phyloP scores from a whole-genome alignment of 2,113 vertebrate species.

The Myxocyprinus asiaticus region DNA sequence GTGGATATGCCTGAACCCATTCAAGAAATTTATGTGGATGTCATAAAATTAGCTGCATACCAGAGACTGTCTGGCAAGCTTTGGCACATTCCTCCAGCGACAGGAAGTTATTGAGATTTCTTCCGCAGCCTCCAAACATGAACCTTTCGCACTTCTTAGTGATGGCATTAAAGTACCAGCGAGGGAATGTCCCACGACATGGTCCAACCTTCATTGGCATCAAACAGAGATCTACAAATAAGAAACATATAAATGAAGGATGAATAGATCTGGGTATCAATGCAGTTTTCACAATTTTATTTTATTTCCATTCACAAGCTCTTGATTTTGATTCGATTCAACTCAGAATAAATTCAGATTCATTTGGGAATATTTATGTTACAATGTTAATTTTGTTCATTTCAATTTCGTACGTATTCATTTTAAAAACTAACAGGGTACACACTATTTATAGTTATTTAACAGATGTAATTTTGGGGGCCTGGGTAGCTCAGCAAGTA shows the following conservation, averaged over 20 bases:
- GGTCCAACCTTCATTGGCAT: conserved; percentile 82
- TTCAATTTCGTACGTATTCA: too few relatives aligned
- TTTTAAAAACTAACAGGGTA: too few relatives aligned
- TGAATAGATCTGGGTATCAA: too few relatives aligned
- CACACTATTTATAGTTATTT: too few relatives aligned
- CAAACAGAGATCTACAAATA: conserved; percentile 84
- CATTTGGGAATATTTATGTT: too few relatives aligned
- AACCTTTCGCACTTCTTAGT: conserved; percentile 81
- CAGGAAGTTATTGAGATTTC: conserved; percentile 91
- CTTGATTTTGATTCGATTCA: too few relatives aligned
- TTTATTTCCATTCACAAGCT: too few relatives aligned
- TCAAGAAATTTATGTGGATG: neutral
- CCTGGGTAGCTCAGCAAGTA: too few relatives aligned
- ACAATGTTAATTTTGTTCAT: too few relatives aligned
- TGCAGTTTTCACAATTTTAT: too few relatives aligned
- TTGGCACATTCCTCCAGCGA: conserved; percentile 78
- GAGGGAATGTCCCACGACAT: conserved; percentile 84
- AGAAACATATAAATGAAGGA: neutral
- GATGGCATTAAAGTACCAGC: conserved; percentile 85
- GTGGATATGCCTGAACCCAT: neutral
- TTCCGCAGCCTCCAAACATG: conserved; percentile 83
- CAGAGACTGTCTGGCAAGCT: conserved; percentile 70
- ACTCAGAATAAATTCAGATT: too few relatives aligned
- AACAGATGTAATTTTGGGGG: too few relatives aligned
- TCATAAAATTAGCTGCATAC: conserved; percentile 27